These are phyloP conservation scores for Ammodytes dubius DNA, from an alignment of 2,113 vertebrate genomes.

Conservation along the genomic window DNA sequence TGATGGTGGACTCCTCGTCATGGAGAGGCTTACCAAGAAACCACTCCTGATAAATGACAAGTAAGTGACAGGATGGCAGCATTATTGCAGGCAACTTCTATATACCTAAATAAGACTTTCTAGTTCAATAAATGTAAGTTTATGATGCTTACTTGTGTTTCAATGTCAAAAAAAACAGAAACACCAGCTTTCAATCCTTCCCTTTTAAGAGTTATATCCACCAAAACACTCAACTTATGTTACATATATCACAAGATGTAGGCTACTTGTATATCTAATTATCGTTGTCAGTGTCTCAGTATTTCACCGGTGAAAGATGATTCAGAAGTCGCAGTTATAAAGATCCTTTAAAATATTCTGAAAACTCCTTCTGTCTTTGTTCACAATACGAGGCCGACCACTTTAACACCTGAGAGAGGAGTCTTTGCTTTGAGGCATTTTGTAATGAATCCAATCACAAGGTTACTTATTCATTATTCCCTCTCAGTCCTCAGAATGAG, in stretches of 20 bases:
- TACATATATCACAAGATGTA: too few relatives aligned
- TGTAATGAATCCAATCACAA: conserved; percentile 50
- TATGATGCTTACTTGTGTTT: too few relatives aligned
- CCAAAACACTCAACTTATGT: too few relatives aligned
- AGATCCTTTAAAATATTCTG: background rate
- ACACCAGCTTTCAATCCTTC: too few relatives aligned
- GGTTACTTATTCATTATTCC: background rate
- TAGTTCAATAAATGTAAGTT: too few relatives aligned
- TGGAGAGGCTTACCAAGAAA: conserved; percentile 95
- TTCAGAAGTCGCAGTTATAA: background rate
- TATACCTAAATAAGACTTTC: background rate
- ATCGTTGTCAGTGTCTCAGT: too few relatives aligned
- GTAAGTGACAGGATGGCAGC: conserved; percentile 38
- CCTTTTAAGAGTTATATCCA: too few relatives aligned
- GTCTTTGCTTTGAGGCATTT: conserved; percentile 26
- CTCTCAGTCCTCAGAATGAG: conserved; percentile 15
- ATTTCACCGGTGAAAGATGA: too few relatives aligned
- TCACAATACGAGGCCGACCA: background rate
- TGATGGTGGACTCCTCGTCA: conserved; percentile 96
- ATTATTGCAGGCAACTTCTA: background rate
- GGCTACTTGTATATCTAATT: too few relatives aligned
- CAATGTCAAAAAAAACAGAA: too few relatives aligned
- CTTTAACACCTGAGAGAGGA: conserved; percentile 29
- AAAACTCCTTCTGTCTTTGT: background rate
- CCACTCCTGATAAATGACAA: conserved; percentile 88